Conservation (phyloP, 2,888 invertebrate genomes). For the Drosophila barbarae region DNA sequence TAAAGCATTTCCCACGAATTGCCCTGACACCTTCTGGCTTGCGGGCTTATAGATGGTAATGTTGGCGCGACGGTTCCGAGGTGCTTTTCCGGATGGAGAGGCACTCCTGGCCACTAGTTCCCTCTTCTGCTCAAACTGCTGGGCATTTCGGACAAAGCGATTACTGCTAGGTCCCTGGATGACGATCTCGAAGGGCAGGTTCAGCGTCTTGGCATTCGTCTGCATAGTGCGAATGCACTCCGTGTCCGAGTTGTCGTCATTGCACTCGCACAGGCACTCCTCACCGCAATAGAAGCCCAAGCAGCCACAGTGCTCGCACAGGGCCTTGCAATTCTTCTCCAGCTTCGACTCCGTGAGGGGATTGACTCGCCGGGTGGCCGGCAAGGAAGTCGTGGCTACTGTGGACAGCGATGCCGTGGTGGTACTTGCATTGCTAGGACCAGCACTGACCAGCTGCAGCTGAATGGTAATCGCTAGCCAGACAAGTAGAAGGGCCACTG, state of each 20-base stretch:
- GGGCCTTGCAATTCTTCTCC: conserved; percentile 73
- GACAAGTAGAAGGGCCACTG: conserved; percentile 21
- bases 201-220: conserved; percentile 66
- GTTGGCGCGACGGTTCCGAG: conserved; percentile 73
- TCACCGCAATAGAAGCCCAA: conserved; percentile 80
- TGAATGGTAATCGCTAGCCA: conserved; percentile 38
- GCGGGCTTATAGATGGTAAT: conserved; percentile 76
- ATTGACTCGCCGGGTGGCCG: conserved; percentile 32
- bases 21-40: conserved; percentile 17
- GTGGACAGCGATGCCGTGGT: conserved; percentile 5
- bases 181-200: conserved; percentile 76
- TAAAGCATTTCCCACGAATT: conserved; percentile 42
- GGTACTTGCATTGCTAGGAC: neutral
- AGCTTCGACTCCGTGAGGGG: conserved; percentile 70
- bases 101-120: conserved; percentile 31
- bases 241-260: conserved; percentile 74
- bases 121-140: conserved; percentile 73
- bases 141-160: conserved; percentile 76
- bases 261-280: conserved; percentile 80
- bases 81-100: conserved; percentile 7
- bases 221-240: conserved; percentile 77
- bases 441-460: conserved; percentile 17
- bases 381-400: conserved; percentile 9
- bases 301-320: conserved; percentile 78
- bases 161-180: conserved; percentile 78